These are phyloP conservation scores for Cartodere bifasciata DNA, from an alignment of 2,888 invertebrate genomes.

Conservation along the genomic window DNA sequence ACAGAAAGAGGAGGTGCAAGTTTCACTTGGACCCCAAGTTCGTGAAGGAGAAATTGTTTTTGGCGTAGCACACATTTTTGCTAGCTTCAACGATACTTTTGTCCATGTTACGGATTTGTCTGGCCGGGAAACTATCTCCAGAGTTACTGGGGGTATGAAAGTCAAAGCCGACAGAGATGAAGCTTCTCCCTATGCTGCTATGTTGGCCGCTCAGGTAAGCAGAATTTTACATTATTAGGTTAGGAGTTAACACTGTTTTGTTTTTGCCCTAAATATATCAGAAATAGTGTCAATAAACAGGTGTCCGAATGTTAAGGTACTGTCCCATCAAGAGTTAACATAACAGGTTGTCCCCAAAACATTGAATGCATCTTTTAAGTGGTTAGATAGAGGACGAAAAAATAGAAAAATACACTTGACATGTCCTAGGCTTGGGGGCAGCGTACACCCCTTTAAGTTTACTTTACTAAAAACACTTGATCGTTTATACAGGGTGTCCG, in stretches of 20 bases:
- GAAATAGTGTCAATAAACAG: not conserved
- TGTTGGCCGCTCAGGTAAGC: slow-evolving; percentile 96
- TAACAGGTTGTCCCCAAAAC: too few species aligned
- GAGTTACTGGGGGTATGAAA: slow-evolving; percentile 99
- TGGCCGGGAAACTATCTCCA: slow-evolving; percentile 86
- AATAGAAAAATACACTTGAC: too few species aligned
- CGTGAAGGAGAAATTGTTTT: slow-evolving; percentile 96
- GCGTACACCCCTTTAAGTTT: too few species aligned
- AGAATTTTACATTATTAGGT: slow-evolving; percentile 3
- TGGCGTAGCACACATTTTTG: slow-evolving; percentile 98
- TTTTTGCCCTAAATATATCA: not conserved
- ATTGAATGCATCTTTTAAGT: too few species aligned
- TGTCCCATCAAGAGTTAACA: too few species aligned
- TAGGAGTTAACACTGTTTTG: slow-evolving; percentile 6
- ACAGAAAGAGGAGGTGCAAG: slow-evolving; percentile 93
- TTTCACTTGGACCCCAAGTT: slow-evolving; percentile 90
- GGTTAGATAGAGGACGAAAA: too few species aligned
- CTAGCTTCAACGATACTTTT: slow-evolving; percentile 99
- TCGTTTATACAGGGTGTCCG: too few species aligned
- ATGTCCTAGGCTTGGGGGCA: too few species aligned
- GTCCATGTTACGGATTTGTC: slow-evolving; percentile 99
- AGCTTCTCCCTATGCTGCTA: slow-evolving; percentile 99
- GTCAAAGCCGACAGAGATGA: slow-evolving; percentile 99
- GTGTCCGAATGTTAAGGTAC: too few species aligned
- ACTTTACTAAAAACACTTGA: too few species aligned